Evolutionary conservation across 2,888 invertebrate genomes (phyloP), one percentile per base, ranked within the genome.

Genomic region (Lordiphosa fenestrarum): DNA sequence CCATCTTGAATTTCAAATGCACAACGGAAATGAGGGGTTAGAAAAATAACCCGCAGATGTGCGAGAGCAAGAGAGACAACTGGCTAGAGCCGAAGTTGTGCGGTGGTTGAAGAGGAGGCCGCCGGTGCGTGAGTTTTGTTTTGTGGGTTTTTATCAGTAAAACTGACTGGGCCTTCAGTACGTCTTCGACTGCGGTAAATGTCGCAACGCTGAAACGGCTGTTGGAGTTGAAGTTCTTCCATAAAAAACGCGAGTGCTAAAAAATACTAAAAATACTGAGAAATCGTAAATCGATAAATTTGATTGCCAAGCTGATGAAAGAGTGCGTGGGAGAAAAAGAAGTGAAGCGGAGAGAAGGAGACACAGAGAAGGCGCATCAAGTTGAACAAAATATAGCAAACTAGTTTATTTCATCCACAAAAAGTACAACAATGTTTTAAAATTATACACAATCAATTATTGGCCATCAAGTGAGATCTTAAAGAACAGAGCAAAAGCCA

Each of bases 1-100:
- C 85, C 86, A 86, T 86, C 86, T 86, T 86, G 84, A 81, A 84
- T 75, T 78, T 71, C 57, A 65, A 70, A 64, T 55, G 50, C 50
- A 39, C 66, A 70, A 63, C 83, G 82, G 78, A 74, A 81, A 72
- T 62, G 73, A 71, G 86, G 86, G 85, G 84, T 76, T 70, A 30
- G 30, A 74, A 73, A 60, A 36, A 46, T 23, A 38, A 25, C 49
- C 46, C 15, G 6, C 53, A 1, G 44, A 3, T 10, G 42, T 37
- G 48, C 55, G 44, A 4, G 78, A 15, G 47, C 41, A 39, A 81
- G 60, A 40, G 74, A 65, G 78, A 76, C 38, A n/a, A 55, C 71
- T 46, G 55, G 47, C 6, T 48, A 6, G 10, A 5, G 19, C 30
- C 30, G 52, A 36, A 33, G 50, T 48, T n/a, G 61, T 40, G 56